Evolutionary conservation across 2,113 vertebrate species (phyloP).

Genomic region (Pygoscelis adeliae): DNA sequence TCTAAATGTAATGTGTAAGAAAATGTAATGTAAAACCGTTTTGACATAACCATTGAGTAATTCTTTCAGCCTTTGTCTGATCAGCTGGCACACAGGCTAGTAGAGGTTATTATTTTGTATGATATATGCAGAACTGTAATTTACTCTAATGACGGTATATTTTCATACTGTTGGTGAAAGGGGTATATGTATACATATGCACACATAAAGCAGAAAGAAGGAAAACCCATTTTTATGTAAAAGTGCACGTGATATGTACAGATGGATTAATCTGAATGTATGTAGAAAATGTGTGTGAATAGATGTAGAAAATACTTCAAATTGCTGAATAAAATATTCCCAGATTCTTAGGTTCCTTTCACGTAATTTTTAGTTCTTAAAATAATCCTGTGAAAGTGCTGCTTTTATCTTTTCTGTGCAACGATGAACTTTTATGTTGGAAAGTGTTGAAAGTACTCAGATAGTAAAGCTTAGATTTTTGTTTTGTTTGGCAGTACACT

Average conservation of each 20-base stretch:
- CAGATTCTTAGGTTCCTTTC: constrained; percentile 47
- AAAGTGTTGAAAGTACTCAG: constrained; percentile 75
- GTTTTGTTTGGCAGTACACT: constrained; percentile 88
- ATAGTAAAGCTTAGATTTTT: constrained; percentile 78
- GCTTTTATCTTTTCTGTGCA: constrained; percentile 75
- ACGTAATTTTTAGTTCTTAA: constrained; percentile 64
- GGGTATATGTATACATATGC: background rate
- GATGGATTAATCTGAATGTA: background rate
- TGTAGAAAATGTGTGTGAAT: background rate
- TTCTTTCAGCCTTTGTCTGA: constrained; percentile 39
- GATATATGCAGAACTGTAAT: constrained; percentile 23
- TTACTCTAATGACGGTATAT: constrained; percentile 35
- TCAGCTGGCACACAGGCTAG: background rate
- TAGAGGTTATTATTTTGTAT: constrained; percentile 28
- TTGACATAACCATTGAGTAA: background rate
- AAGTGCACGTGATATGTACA: background rate
- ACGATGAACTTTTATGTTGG: constrained; percentile 77
- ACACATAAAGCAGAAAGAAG: background rate
- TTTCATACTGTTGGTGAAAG: constrained; percentile 10
- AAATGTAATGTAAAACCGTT: background rate
- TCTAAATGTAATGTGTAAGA: background rate
- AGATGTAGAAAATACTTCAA: constrained; percentile 25
- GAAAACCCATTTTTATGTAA: constrained; percentile 3
- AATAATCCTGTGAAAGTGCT: constrained; percentile 67
- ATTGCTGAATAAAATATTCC: constrained; percentile 51